Conservation (phyloP, 2,888 invertebrate species). For the Isoperla grammatica region DNA sequence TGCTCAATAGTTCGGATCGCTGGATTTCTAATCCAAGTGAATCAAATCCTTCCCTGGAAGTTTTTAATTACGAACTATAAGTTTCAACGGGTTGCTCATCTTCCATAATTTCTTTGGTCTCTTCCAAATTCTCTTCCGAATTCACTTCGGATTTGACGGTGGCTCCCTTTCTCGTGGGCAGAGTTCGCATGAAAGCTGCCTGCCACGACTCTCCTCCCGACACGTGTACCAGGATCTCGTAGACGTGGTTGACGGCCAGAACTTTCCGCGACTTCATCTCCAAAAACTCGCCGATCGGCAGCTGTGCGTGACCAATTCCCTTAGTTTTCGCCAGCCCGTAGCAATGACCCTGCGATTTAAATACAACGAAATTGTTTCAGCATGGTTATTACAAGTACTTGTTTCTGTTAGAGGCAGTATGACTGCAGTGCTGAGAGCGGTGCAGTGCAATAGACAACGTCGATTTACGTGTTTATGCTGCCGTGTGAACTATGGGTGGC, state of each 20-base stretch:
- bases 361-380: neutral
- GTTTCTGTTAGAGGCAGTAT: neutral
- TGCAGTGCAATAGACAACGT: too few relatives aligned
- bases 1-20: too few relatives aligned
- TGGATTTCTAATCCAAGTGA: too few relatives aligned
- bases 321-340: slow-evolving; percentile 72
- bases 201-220: slow-evolving; percentile 75
- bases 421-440: neutral
- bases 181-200: slow-evolving; percentile 66
- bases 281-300: slow-evolving; percentile 86
- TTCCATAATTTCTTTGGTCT: too few relatives aligned
- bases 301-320: slow-evolving; percentile 71
- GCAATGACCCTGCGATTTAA: slow-evolving; percentile 65
- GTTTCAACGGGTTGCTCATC: too few relatives aligned
- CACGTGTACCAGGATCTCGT: slow-evolving; percentile 71
- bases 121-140: too few relatives aligned
- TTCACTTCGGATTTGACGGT: slow-evolving; percentile 9
- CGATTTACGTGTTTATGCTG: too few relatives aligned
- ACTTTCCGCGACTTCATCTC: slow-evolving; percentile 91
- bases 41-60: too few relatives aligned
- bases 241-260: slow-evolving; percentile 92
- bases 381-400: neutral
- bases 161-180: slow-evolving; percentile 74
- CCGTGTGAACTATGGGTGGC: too few relatives aligned
- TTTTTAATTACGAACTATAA: too few relatives aligned